Evolutionary conservation across 2,113 vertebrate genomes (phyloP).

Genomic region (Melierax canorus): DNA sequence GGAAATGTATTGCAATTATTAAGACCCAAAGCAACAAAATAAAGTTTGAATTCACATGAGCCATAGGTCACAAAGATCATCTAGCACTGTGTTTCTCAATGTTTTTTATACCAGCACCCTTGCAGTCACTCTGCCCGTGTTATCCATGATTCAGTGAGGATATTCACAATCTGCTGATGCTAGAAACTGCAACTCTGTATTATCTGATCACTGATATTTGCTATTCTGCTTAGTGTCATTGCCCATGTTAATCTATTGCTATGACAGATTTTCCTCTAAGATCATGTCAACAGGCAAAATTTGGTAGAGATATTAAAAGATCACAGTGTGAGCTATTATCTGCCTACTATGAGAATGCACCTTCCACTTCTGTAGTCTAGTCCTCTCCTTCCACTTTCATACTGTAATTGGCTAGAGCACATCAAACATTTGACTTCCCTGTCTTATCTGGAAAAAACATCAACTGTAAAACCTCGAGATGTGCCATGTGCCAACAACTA

Average conservation of each 20-base stretch:
- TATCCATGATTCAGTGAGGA: not conserved
- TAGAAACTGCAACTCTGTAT: not conserved
- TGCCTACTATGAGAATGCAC: not conserved
- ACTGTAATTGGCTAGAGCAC: not conserved
- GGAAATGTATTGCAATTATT: slow-evolving; percentile 52
- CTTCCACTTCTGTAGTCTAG: not conserved
- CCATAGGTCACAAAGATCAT: not conserved
- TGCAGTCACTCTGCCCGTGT: not conserved
- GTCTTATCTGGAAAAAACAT: not conserved
- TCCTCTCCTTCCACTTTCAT: not conserved
- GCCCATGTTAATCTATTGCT: not conserved
- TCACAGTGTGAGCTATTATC: not conserved
- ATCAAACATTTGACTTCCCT: not conserved
- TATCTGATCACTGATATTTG: not conserved
- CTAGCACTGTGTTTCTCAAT: not conserved
- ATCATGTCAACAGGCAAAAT: not conserved
- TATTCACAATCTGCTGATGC: not conserved
- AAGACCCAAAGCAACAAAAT: not conserved
- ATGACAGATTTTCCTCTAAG: not conserved
- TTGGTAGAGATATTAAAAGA: not conserved
- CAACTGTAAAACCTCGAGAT: not conserved
- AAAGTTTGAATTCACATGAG: not conserved
- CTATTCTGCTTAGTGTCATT: not conserved
- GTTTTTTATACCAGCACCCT: not conserved
- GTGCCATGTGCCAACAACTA: not conserved